These are phyloP conservation scores for Sinotaia quadrata DNA, from an alignment of 2,888 invertebrate genomes.

Conservation along the genomic window DNA sequence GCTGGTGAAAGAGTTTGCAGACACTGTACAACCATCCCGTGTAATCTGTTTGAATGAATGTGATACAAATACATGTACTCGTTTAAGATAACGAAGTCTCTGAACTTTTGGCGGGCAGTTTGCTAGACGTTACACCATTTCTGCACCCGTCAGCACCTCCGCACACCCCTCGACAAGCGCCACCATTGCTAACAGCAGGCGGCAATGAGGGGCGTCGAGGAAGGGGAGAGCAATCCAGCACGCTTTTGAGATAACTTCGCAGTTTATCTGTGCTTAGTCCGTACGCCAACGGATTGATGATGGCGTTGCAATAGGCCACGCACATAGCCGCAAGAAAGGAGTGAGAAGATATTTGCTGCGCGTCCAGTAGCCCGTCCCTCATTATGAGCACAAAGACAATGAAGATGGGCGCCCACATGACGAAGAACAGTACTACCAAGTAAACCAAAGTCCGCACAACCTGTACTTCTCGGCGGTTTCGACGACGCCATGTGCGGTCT, in stretches of 20 bases:
- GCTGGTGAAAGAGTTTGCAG: no score
- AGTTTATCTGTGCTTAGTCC: conserved; percentile 49
- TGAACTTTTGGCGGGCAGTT: no score
- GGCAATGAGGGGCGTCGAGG: no score
- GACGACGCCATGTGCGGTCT: conserved; percentile 19
- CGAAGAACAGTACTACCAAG: conserved; percentile 49
- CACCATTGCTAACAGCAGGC: no score
- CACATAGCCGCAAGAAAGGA: conserved; percentile 44
- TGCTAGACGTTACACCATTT: no score
- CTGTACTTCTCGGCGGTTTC: conserved; percentile 12
- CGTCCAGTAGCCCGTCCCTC: conserved; percentile 40
- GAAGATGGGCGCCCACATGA: conserved; percentile 58
- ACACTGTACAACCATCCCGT: no score
- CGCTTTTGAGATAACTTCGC: conserved; percentile 23
- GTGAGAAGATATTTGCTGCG: conserved; percentile 45
- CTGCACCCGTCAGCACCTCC: no score
- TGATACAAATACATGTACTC: no score
- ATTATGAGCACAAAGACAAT: conserved; percentile 48
- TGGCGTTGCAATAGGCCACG: conserved; percentile 50
- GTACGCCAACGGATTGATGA: conserved; percentile 58
- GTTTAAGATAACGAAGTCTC: no score
- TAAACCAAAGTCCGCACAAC: conserved; percentile 52
- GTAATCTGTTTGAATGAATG: no score
- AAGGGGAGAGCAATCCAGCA: conserved; percentile 20
- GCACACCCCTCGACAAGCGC: no score